A percentile compares a stretch with the other conserved stretches of the same genome.
phyloP scores from a whole-genome alignment of 2,888 invertebrate genomes.

The Meta bourneti region DNA sequence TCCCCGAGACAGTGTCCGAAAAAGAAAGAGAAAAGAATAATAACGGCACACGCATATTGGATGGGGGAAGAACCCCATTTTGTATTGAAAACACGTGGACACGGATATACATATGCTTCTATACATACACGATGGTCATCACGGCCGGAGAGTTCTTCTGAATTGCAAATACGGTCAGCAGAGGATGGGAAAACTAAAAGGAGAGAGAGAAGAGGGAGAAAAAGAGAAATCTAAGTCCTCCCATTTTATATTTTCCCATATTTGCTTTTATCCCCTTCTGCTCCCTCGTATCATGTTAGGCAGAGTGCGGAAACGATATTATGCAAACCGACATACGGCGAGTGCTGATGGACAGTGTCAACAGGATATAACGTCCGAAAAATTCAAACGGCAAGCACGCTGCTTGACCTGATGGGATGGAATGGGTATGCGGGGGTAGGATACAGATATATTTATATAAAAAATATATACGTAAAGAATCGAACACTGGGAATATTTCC shows the following conservation, averaged over 20 bases:
- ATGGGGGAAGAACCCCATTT: slow-evolving; percentile 27
- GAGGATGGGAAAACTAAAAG: slow-evolving; percentile 49
- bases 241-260: slow-evolving; percentile 69
- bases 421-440: background rate
- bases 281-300: slow-evolving; percentile 62
- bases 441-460: slow-evolving; percentile 31
- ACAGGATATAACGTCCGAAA: slow-evolving; percentile 65
- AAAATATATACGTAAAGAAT: slow-evolving; percentile 43
- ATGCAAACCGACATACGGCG: slow-evolving; percentile 74
- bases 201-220: background rate
- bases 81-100: slow-evolving; percentile 68
- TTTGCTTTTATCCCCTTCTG: slow-evolving; percentile 55
- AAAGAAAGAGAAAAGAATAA: slow-evolving; percentile 16
- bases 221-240: slow-evolving; percentile 52
- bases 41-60: slow-evolving; percentile 28
- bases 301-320: slow-evolving; percentile 70
- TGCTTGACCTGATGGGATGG: slow-evolving; percentile 69
- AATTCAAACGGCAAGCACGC: slow-evolving; percentile 67
- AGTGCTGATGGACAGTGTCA: slow-evolving; percentile 74
- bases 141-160: slow-evolving; percentile 56
- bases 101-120: slow-evolving; percentile 71
- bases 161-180: slow-evolving; percentile 69
- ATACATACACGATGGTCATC: slow-evolving; percentile 72
- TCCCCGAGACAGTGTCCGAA: slow-evolving; percentile 37
- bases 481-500: slow-evolving; percentile 52